Evolutionary conservation across 2,888 invertebrate genomes (phyloP).

Genomic region (Syritta pipiens): DNA sequence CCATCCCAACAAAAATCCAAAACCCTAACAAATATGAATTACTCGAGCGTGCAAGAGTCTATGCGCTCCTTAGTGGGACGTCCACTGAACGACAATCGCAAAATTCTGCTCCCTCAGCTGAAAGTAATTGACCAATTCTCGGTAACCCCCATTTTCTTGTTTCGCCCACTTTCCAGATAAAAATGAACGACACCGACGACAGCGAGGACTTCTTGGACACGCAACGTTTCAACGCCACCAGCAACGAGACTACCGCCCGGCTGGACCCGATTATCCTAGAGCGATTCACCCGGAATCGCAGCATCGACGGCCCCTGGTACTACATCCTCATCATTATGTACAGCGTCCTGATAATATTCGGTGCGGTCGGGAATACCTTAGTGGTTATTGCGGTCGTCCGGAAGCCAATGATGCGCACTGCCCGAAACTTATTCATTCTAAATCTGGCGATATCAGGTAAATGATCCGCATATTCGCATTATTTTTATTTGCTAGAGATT

Average conservation of each 20-base stretch:
- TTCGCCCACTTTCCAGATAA: slow-evolving; percentile 34
- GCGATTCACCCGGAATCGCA: slow-evolving; percentile 85
- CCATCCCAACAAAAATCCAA: too few species aligned
- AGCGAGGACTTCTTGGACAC: slow-evolving; percentile 42
- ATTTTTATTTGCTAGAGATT: background rate
- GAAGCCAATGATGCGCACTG: slow-evolving; percentile 94
- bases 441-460: slow-evolving; percentile 89
- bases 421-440: slow-evolving; percentile 94
- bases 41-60: background rate
- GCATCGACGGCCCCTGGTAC: slow-evolving; percentile 86
- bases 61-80: background rate
- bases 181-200: slow-evolving; percentile 57
- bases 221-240: slow-evolving; percentile 32
- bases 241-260: slow-evolving; percentile 28
- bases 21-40: too few species aligned
- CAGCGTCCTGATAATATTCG: slow-evolving; percentile 87
- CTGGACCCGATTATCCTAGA: slow-evolving; percentile 77
- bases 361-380: slow-evolving; percentile 91
- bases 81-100: background rate
- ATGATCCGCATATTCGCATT: slow-evolving; percentile 34
- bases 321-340: slow-evolving; percentile 85
- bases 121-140: slow-evolving; percentile 13
- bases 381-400: slow-evolving; percentile 89
- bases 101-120: slow-evolving; percentile 1
- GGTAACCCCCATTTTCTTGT: background rate